These are phyloP conservation scores for Gymnoscopelus braueri DNA, from an alignment of 2,797 vertebrate species.

Conservation along the genomic window DNA sequence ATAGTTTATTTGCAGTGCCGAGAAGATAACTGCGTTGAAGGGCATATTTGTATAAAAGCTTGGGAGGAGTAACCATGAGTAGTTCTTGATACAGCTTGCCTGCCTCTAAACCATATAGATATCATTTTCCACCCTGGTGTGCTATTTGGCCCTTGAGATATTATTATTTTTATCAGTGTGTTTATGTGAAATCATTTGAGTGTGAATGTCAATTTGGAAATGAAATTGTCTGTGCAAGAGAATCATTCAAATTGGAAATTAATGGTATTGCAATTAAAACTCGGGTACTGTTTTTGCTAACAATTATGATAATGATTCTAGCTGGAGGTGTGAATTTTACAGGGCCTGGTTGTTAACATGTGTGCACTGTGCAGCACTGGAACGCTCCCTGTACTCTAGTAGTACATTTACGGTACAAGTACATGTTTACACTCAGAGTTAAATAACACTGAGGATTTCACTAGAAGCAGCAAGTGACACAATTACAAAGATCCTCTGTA, in stretches of 20 bases:
- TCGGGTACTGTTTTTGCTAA: slow-evolving; percentile 77
- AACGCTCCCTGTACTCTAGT: slow-evolving; percentile 32
- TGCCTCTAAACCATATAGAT: slow-evolving; percentile 61
- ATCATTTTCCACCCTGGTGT: slow-evolving; percentile 53
- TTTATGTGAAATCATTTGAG: slow-evolving; percentile 79
- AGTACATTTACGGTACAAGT: too few species aligned
- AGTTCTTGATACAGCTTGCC: slow-evolving; percentile 61
- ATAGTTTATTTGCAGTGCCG: slow-evolving; percentile 73
- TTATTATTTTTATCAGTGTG: slow-evolving; percentile 75
- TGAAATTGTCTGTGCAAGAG: slow-evolving; percentile 73
- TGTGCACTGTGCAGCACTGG: slow-evolving; percentile 42
- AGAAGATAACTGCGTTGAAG: slow-evolving; percentile 68
- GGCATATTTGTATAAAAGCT: slow-evolving; percentile 77
- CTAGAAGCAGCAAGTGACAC: slow-evolving; percentile 13
- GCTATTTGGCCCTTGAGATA: slow-evolving; percentile 69
- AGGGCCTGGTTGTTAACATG: slow-evolving; percentile 59
- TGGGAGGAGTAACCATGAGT: slow-evolving; percentile 53
- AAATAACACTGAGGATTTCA: too few species aligned
- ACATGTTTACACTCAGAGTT: too few species aligned
- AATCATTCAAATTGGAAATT: slow-evolving; percentile 78
- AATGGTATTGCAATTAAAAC: slow-evolving; percentile 82
- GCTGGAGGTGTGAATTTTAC: slow-evolving; percentile 80
- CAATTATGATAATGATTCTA: slow-evolving; percentile 80
- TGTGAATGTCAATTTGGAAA: slow-evolving; percentile 74
- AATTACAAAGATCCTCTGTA: slow-evolving; percentile 7